Evolutionary conservation across 2,888 invertebrate genomes (phyloP).

Genomic region (Euspilapteryx auroguttella): DNA sequence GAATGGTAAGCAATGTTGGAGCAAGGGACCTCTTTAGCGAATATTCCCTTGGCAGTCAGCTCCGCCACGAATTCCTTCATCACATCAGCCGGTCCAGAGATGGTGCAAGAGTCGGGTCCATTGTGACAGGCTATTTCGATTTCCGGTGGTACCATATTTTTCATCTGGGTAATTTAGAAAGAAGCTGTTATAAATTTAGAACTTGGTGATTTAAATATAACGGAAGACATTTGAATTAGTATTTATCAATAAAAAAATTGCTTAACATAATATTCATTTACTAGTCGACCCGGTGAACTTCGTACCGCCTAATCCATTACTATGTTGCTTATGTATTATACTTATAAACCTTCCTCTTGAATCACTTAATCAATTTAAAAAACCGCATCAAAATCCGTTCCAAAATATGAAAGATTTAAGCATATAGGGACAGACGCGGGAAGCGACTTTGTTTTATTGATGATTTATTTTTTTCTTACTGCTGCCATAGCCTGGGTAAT

Average conservation of each 20-base stretch:
- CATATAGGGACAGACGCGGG: no score
- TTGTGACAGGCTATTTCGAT: slow-evolving; percentile 83
- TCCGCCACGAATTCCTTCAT: slow-evolving; percentile 60
- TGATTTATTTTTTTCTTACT: no score
- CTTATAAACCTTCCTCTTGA: no score
- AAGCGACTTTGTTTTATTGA: no score
- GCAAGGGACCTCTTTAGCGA: slow-evolving; percentile 34
- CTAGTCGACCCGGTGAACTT: no score
- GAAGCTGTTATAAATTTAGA: not conserved
- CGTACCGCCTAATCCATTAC: no score
- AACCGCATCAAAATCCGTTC: no score
- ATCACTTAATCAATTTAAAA: no score
- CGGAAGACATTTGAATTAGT: not conserved
- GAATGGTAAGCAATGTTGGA: slow-evolving; percentile 83
- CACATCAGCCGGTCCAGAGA: slow-evolving; percentile 72
- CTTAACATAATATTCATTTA: slow-evolving; percentile 4
- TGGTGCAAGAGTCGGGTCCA: slow-evolving; percentile 73
- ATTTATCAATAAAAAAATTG: not conserved
- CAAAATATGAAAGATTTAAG: no score
- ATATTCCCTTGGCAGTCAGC: slow-evolving; percentile 22
- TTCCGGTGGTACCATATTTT: slow-evolving; percentile 49
- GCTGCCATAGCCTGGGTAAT: no score
- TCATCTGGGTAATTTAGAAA: slow-evolving; percentile 15
- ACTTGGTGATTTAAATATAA: no score
- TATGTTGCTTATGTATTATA: no score